Percentiles rank a stretch among this genome's conserved stretches.
Conservation (phyloP, 2,113 vertebrate species). For the Leiothrix lutea region DNA sequence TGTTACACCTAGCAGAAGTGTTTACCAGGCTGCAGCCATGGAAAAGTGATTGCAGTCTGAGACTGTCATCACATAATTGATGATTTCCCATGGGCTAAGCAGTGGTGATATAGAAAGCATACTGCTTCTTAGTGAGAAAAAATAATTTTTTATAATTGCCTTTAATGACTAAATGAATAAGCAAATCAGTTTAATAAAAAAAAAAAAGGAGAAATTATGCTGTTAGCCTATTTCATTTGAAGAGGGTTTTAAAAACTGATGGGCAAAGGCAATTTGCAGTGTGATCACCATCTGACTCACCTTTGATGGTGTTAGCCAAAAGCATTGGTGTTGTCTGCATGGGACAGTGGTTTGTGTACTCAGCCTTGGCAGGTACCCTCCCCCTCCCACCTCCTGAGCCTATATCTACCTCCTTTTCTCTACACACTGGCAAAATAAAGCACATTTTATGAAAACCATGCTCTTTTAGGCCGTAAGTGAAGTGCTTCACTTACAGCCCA, state of each 20-base stretch:
- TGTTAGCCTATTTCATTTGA: background rate
- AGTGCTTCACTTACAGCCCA: background rate
- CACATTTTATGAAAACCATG: rapidly evolving
- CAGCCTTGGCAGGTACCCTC: background rate
- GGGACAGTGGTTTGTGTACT: background rate
- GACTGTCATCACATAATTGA: background rate
- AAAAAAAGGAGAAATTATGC: background rate
- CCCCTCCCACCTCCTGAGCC: background rate
- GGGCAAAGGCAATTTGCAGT: background rate
- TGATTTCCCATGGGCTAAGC: background rate
- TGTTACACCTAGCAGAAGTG: background rate
- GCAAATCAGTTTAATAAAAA: background rate
- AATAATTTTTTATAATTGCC: background rate
- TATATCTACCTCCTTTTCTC: background rate
- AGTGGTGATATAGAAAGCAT: background rate
- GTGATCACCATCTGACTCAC: background rate
- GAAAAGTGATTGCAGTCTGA: background rate
- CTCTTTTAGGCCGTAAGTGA: background rate
- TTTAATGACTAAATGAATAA: background rate
- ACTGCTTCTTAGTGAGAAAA: background rate
- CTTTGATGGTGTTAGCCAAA: background rate
- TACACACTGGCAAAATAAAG: background rate
- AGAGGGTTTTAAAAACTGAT: background rate
- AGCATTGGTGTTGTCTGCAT: background rate
- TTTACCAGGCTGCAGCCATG: background rate